Base-by-base conservation (phyloP, 2,888 invertebrate genomes). In the Orthonevra nobilis region DNA sequence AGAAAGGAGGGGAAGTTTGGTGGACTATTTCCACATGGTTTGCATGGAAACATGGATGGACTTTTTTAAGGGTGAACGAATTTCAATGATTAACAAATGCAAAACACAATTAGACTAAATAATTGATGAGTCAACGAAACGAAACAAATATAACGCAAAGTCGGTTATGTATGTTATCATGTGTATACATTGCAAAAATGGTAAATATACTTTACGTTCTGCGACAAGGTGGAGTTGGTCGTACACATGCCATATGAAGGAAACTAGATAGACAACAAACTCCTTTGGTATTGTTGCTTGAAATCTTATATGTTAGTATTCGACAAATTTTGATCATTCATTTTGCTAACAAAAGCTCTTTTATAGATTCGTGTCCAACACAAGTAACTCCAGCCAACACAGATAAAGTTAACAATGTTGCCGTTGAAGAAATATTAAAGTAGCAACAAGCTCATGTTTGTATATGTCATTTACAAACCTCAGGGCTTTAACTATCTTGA, bases 71-170 rank as follows among this genome's bases (percentile, higher is more conserved):
- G 34, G 48, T 56, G 54, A 36, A 58, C 58, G 56, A 58, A 52
- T 70, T 40, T 26, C n/a, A n/a, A n/a, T n/a, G n/a, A n/a, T n/a
- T n/a, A n/a, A n/a, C n/a, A n/a, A n/a, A n/a, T n/a, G 38, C 32
- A 52, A 14, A 46, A 40, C 32, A 60, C 14, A 58, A 58, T 19
- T 26, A 36, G 38, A 44, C 36, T 26, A 56, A 60, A 23, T 64
- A 52, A 64, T 52, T 52, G 46, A 77, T 70, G 70, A 64, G 38
- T 77, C 70, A 70, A 46, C 52, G 2, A 26, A 46, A n/a, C n/a
- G n/a, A n/a, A 3, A 46, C 58, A 70, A 70, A 70, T 77, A 54
- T 77, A 77, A 77, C 48, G 30, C 7, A 70, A 64, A 38, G 38
- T 77, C 60, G 64, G 52, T 60, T 40, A 60, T 17, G 60, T 70